Conservation (phyloP, 2,113 vertebrate species). For the Pipra filicauda region DNA sequence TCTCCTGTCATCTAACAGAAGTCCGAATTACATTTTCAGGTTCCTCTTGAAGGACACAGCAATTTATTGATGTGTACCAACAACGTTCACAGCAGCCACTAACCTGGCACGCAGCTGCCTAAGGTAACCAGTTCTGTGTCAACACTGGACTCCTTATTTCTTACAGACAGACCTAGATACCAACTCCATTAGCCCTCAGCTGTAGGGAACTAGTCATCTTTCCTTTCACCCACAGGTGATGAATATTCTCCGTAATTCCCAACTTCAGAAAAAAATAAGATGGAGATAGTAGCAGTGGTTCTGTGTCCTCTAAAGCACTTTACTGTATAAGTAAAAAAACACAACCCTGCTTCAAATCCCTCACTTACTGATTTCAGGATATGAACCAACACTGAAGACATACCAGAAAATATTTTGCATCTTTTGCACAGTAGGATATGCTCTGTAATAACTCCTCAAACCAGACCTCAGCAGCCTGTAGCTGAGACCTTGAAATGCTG, state of each 20-base stretch:
- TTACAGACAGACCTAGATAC: background rate
- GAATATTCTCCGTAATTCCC: background rate
- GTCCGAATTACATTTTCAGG: background rate
- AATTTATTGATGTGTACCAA: background rate
- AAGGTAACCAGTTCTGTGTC: background rate
- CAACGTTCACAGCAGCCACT: background rate
- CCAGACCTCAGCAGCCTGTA: background rate
- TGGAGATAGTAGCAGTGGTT: background rate
- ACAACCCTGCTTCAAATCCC: background rate
- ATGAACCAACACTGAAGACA: background rate
- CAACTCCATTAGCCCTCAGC: background rate
- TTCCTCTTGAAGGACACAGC: background rate
- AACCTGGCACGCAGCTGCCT: background rate
- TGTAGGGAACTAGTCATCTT: background rate
- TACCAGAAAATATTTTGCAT: background rate
- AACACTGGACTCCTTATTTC: background rate
- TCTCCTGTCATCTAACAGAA: background rate
- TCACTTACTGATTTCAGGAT: background rate
- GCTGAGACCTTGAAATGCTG: background rate
- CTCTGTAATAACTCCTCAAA: background rate
- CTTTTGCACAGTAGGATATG: background rate
- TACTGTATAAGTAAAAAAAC: background rate
- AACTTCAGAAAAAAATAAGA: background rate
- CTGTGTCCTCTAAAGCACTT: background rate
- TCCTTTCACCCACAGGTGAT: background rate